Base-by-base conservation (phyloP, 2,888 invertebrate species). In the Drosophila greeni region DNA sequence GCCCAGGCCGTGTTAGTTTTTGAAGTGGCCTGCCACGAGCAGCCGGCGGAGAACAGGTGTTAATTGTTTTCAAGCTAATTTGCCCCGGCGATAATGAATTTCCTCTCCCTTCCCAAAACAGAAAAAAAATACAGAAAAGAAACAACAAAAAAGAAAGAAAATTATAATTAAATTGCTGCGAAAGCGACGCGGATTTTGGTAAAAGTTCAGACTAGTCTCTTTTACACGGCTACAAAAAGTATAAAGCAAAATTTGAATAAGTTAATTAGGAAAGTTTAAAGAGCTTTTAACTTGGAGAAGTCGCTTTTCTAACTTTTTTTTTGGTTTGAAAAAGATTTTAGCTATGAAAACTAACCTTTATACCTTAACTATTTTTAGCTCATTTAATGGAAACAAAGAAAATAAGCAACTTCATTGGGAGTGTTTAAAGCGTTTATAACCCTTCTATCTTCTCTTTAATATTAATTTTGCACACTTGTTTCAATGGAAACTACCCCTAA, bases 41-140 rank as follows among this genome's bases (percentile, higher is more conserved):
- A 84, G 64, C 66, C 56, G 66, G 66, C 80, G 69, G 66, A 74
- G 72, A 85, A 79, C 81, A 81, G 81, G 81, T 85, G 81, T 81
- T 81, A 81, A 81, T 85, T 81, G 81, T 79, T 84, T 83, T 79
- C 74, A 68, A 79, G 82, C 82, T 82, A 84, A 81, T 81, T 85
- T 85, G 69, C 68, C 66, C 72, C 52, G 16, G 43, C 61, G 54
- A 81, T 78, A 85, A 83, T 81, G 82, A 77, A 83, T 71, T 76
- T 71, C 66, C 60, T 23, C 29, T 18, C 29, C 18, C 29, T 18
- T 9, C 5, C 18, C 16, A 0, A 18, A n/a, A 24, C 14, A n/a
- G 24, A 24, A n/a, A 9, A 29, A 39, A 12, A 14, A 20, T 9
- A 9, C 1, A 39, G 12, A 14, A 20, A 14, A 5, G 1, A 5